Evolutionary conservation across 2,797 vertebrate genomes (phyloP), one percentile per base, ranked within the genome.

Genomic region (Discoglossus pictus): DNA sequence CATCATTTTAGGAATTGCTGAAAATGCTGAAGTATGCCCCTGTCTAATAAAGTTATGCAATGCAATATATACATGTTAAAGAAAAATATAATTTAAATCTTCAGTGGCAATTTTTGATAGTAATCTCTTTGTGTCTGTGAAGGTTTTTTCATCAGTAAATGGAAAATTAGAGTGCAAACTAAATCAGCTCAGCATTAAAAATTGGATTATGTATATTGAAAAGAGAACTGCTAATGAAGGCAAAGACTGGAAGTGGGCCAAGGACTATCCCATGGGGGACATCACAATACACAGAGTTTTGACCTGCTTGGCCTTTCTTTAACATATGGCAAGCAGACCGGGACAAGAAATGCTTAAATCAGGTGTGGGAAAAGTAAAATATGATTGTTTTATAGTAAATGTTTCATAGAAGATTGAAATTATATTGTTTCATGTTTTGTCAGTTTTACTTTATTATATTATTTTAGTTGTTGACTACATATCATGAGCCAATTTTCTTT

Each of bases 191-290:
- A 71, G 17, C 24, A 39, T 58, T 63, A 42, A 64, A 71, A 71
- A 64, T 71, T 48, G 52, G 60, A 71, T 71, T 64, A 56, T 51
- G 23, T 8, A 43, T 50, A 61, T 16, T 58, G 52, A 46, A 71
- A 54, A 51, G 68, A 63, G 60, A 52, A 71, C 51, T 58, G 52
- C 68, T 71, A 63, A 71, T 64, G 48, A 64, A 63, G 53, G 36
- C 7, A 55, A 44, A 24, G 34, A 40, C 40, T 71, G 60, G 61
- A 40, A 63, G 27, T 23, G 44, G 52, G 60, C 60, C 24, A 63
- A 71, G 44, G 56, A 71, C 24, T 7, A 20, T 58, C 52, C 52
- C n/a, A 17, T 40, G 40, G 23, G 68, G 38, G 42, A 18, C 35
- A 34, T 42, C 47, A 36, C 56, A 53, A 43, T 51, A 36, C 16